Conservation (phyloP, 2,113 vertebrate genomes). For the Irena cyanogastra region DNA sequence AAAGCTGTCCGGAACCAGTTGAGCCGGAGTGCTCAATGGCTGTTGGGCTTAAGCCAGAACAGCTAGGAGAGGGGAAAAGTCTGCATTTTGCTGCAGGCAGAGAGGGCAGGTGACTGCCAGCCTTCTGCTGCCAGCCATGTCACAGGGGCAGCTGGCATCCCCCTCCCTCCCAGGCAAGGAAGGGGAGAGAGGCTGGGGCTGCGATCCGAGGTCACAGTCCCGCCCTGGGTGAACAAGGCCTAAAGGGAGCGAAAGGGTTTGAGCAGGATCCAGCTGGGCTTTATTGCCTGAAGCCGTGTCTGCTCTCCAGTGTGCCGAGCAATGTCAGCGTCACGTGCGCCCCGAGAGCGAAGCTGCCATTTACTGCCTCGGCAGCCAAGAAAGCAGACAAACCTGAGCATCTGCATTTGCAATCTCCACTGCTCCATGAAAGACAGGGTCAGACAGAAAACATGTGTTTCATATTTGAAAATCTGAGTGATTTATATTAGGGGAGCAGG, state of each 20-base stretch:
- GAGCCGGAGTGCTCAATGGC: neutral
- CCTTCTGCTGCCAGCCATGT: neutral
- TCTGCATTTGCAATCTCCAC: constrained; percentile 53
- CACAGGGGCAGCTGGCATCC: neutral
- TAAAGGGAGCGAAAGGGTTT: neutral
- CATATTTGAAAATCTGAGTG: constrained; percentile 27
- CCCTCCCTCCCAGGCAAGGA: neutral
- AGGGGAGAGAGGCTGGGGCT: neutral
- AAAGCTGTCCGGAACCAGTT: neutral
- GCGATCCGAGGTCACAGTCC: rapidly evolving
- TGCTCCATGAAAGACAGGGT: constrained; percentile 27
- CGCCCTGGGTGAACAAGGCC: neutral
- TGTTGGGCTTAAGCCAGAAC: neutral
- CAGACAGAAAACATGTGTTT: constrained; percentile 55
- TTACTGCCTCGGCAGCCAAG: neutral
- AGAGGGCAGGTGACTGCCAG: neutral
- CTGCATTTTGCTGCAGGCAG: neutral
- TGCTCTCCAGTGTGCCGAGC: neutral
- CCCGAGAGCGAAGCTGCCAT: neutral
- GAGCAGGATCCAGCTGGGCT: neutral
- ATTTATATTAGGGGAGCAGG: constrained; percentile 24
- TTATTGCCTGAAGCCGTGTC: neutral
- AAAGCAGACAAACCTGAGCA: constrained; percentile 33
- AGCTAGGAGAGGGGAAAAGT: neutral
- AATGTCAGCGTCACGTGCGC: neutral